Evolutionary conservation across 1,140 invertebrate species (phyloP).

Genomic region (Brevipalpus yothersi): DNA sequence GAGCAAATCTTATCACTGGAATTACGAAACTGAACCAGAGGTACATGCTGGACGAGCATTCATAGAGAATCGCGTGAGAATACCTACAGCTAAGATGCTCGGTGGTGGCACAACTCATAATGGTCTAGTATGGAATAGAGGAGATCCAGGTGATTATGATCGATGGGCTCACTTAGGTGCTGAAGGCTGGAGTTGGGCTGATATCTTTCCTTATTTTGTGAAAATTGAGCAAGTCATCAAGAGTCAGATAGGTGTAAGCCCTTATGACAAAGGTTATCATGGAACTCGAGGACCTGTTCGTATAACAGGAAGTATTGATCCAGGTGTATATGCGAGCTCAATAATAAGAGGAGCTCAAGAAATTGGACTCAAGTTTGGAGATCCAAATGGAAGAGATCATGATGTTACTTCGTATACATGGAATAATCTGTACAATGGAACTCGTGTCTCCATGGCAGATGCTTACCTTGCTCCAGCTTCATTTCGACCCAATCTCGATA

Average conservation of each 20-base stretch:
- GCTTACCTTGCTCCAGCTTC: slow-evolving; percentile 13
- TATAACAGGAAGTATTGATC: background rate
- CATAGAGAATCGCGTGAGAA: slow-evolving; percentile 26
- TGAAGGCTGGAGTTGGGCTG: slow-evolving; percentile 65
- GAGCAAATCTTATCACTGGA: slow-evolving; percentile 17
- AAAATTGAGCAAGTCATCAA: slow-evolving; percentile 46
- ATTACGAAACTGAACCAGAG: slow-evolving; percentile 12
- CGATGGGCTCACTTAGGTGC: slow-evolving; percentile 71
- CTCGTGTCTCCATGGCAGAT: slow-evolving; percentile 48
- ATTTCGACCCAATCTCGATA: slow-evolving; percentile 44
- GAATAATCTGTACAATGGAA: slow-evolving; percentile 49
- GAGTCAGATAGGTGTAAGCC: background rate
- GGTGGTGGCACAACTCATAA: slow-evolving; percentile 73
- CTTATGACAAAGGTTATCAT: slow-evolving; percentile 5
- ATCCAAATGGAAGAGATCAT: slow-evolving; percentile 12
- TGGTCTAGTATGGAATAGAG: slow-evolving; percentile 78
- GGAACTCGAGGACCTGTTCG: slow-evolving; percentile 19
- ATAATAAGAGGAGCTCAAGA: slow-evolving; percentile 27
- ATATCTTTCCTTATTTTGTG: slow-evolving; percentile 57
- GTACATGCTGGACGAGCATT: slow-evolving; percentile 22
- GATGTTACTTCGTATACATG: slow-evolving; percentile 45
- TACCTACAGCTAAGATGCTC: slow-evolving; percentile 12
- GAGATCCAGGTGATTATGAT: slow-evolving; percentile 76
- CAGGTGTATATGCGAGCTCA: background rate
- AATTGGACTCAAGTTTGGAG: slow-evolving; percentile 34